Evolutionary conservation across 2,888 invertebrate genomes (phyloP).

Genomic region (Fragum sueziense): DNA sequence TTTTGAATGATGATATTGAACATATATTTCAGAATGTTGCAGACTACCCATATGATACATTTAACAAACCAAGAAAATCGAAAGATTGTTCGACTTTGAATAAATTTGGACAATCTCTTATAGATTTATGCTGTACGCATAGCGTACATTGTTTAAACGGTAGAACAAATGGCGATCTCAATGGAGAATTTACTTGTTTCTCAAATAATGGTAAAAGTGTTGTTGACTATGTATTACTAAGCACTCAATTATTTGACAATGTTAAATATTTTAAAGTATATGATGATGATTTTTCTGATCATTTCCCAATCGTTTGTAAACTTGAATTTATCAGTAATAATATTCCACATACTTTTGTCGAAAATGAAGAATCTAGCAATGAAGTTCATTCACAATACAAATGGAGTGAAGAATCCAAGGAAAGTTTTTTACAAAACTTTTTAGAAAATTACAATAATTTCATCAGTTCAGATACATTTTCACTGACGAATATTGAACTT

Average conservation of each 20-base stretch:
- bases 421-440: neutral
- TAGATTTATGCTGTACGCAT: slow-evolving; percentile 6
- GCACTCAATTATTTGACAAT: neutral
- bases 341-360: neutral
- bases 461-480: neutral
- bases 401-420: neutral
- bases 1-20: slow-evolving; percentile 5
- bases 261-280: neutral
- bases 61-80: neutral
- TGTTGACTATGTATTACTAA: slow-evolving; percentile 10
- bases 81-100: slow-evolving; percentile 7
- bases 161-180: neutral
- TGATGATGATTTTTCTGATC: slow-evolving; percentile 2
- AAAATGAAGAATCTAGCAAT: neutral
- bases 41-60: slow-evolving; percentile 10
- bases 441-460: neutral
- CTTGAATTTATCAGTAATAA: neutral
- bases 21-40: slow-evolving; percentile 1
- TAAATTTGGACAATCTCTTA: slow-evolving; percentile 1
- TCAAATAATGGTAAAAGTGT: slow-evolving; percentile 12
- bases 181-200: slow-evolving; percentile 9
- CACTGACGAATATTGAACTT: neutral
- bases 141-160: slow-evolving; percentile 18
- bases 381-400: neutral
- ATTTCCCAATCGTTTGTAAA: slow-evolving; percentile 14